Evolutionary conservation across 30 jellyfish, hydroid and myxozoan species (phyloP), one percentile per base, ranked within the genome.

Genomic region (Rhopilema esculentum): DNA sequence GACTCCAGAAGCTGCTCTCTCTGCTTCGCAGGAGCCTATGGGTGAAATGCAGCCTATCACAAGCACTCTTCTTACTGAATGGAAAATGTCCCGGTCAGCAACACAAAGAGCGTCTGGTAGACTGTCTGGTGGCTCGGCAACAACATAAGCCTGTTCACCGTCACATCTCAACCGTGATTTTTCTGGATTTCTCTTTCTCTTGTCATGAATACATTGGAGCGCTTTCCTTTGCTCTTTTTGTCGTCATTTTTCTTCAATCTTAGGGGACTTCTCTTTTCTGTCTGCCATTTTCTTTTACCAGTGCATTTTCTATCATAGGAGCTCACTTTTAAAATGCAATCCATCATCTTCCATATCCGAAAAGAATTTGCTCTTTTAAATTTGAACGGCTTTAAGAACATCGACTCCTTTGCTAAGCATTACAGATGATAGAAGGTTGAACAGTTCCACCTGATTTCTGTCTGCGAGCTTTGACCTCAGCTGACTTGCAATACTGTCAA

Each of bases 131-230:
- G 74, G 72, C 86, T 75, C 86, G 21, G 86, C 73, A 49, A 75
- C 86, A 75, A 75, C 78, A 61, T 57, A 78, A 53, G 88, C 65
- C 88, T 78, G 88, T 78, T 57, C 52, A 52, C 78, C 88, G 33
- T 78, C 88, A 33, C 88, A 78, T 78, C 77, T 78, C 88, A 78
- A 61, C 78, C 88, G 88, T 26, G 88, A 28, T 51, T 78, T 78
- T 57, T 78, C 88, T 78, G 77, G 88, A 57, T 78, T 78, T 78
- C 88, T 78, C 51, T 78, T 23, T 78, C 88, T 78, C 78, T 78
- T 78, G 88, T 78, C 88, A 20, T 51, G 77, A 77, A 53, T 78
- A 61, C 64, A 78, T 29, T 24, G 73, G 23, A 75, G 86, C 22
- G 49, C 88, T 78, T 78, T 78, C 88, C 51, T 52, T 78, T 78